Percentiles rank a stretch among this genome's conserved stretches.
Evolutionary conservation across 2,888 invertebrate species (phyloP).

Genomic region (Pseudococcus viburni): DNA sequence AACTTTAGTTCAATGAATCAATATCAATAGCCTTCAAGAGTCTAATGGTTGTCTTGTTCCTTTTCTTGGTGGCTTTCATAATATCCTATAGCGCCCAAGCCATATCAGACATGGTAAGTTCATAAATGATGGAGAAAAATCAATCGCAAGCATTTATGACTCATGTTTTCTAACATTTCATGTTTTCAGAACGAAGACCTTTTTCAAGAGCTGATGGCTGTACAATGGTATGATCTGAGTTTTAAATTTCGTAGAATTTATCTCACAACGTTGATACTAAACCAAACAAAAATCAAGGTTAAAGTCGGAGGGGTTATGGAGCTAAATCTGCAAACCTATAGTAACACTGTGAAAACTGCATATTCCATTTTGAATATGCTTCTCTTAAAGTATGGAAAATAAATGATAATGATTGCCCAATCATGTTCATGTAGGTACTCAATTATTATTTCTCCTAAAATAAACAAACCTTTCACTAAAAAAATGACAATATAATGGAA

Average conservation of each 20-base stretch:
- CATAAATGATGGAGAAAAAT: neutral
- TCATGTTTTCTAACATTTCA: neutral
- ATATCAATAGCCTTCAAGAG: neutral
- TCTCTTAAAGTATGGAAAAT: conserved; percentile 1
- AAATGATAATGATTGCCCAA: neutral
- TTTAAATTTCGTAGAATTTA: neutral
- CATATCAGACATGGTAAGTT: neutral
- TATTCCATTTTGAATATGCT: conserved; percentile 6
- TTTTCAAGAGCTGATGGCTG: neutral
- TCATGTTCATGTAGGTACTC: too few species aligned
- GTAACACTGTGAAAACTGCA: neutral
- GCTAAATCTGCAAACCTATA: neutral
- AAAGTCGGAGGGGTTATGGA: neutral
- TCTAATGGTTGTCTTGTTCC: neutral
- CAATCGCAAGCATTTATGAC: neutral
- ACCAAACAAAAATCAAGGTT: neutral
- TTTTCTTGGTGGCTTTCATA: neutral
- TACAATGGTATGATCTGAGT: neutral
- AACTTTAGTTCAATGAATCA: neutral
- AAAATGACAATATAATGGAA: too few species aligned
- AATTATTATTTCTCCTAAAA: too few species aligned
- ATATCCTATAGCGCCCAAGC: neutral
- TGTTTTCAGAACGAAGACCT: conserved; percentile 32
- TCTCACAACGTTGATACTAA: neutral
- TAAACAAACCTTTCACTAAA: too few species aligned